Evolutionary conservation across 2,113 vertebrate genomes (phyloP), one percentile per base, ranked within the genome.

Genomic region (Sinosuthora webbiana): DNA sequence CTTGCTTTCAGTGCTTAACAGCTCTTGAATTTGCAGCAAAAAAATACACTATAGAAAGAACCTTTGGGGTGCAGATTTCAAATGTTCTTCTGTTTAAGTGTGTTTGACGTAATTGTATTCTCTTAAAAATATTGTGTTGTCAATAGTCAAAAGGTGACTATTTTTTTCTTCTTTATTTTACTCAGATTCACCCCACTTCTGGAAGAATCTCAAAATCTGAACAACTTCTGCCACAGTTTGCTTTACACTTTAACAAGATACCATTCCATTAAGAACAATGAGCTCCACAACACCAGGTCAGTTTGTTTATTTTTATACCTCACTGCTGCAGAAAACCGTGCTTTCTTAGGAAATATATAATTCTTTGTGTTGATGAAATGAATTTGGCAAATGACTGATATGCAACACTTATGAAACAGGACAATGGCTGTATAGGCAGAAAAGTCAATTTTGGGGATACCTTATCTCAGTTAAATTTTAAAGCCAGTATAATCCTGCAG

Each of bases 241-340:
- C 52, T 83, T 64, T 56, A 55, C 27, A 8, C 16, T 37, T 91
- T 35, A 20, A 27, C 39, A 42, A 25, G 44, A 73, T 71, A 68
- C 89, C 73, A 89, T 91, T 89, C 49, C 67, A 30, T 89, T 91
- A 77, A 67, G 80, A 97, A 95, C 77, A 68, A 98, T 98, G 98
- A 98, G 97, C 95, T 98, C 98, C 21, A 98, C 98, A 83, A 96
- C 97, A 75, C 97, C 98, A 71, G 98, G 98, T 98, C 80, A 96
- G 98, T 98, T 78, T 82, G 15, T 49, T 83, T 74, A 13, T 68
- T 25, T 89, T 88, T 52, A 42, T 73, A 79, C 49, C 28, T 90
- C 53, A 47, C 15, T 42, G 7, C 7, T 78, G 68, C 56, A 86
- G 37, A 83, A 55, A 20, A 15, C 28, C 42, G 13, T 76, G 18